phyloP scores from a whole-genome alignment of 1,140 invertebrate species.

The Psix sp. region DNA sequence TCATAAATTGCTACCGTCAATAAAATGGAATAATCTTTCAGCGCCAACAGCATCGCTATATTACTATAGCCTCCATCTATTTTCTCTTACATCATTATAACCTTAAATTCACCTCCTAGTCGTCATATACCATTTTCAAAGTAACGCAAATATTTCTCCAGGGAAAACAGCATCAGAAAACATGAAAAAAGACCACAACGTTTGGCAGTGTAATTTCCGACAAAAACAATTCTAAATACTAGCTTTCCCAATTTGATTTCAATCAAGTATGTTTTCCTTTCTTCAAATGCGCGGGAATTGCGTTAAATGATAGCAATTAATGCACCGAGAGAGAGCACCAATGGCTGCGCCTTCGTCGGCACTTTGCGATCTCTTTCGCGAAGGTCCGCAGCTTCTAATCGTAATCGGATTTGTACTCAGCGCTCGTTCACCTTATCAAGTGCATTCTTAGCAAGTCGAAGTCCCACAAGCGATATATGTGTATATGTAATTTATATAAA shows the following conservation, averaged over 20 bases:
- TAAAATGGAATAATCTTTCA: constrained; percentile 46
- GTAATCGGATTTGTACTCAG: constrained; percentile 35
- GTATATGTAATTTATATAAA: neutral
- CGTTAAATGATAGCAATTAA: constrained; percentile 33
- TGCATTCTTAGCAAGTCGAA: constrained; percentile 36
- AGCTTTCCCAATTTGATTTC: too few species aligned
- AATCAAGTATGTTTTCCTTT: constrained; percentile 1
- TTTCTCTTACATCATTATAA: constrained; percentile 14
- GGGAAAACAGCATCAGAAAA: too few species aligned
- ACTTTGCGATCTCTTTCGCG: constrained; percentile 36
- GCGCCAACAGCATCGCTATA: constrained; percentile 29
- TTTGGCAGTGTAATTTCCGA: too few species aligned
- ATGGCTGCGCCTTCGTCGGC: constrained; percentile 33
- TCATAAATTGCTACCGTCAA: constrained; percentile 52
- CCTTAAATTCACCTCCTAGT: too few species aligned
- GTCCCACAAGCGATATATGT: neutral
- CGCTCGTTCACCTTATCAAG: constrained; percentile 42
- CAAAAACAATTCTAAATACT: too few species aligned
- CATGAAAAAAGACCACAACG: too few species aligned
- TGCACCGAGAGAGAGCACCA: constrained; percentile 12
- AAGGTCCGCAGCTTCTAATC: constrained; percentile 45
- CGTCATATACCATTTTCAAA: too few species aligned
- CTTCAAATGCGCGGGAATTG: neutral
- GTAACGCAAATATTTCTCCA: too few species aligned
- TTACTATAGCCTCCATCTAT: constrained; percentile 24